These are phyloP conservation scores for Thunnus albacares DNA, from an alignment of 2,797 vertebrate genomes.

Conservation along the genomic window DNA sequence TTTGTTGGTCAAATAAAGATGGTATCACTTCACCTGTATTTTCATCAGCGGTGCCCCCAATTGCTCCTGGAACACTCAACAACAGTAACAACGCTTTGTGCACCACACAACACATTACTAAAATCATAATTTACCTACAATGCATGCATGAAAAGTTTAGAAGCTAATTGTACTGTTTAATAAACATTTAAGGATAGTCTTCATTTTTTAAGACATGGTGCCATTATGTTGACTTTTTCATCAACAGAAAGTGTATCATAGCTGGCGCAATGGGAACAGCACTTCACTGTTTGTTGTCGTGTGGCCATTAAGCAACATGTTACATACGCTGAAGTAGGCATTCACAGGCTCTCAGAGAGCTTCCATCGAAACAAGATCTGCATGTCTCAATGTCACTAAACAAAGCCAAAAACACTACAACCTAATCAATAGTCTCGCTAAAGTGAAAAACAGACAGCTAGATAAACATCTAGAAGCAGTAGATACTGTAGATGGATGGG, in stretches of 20 bases:
- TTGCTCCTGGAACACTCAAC: conserved; percentile 16
- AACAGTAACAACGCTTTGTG: conserved; percentile 27
- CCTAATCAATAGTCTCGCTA: conserved; percentile 23
- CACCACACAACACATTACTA: conserved; percentile 27
- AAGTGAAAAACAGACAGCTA: neutral
- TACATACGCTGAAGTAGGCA: conserved; percentile 23
- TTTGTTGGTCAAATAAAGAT: conserved; percentile 58
- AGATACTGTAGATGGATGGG: neutral
- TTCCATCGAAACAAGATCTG: conserved; percentile 37
- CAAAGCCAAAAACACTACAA: conserved; percentile 40
- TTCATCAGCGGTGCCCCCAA: conserved; percentile 19
- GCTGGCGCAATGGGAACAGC: conserved; percentile 3
- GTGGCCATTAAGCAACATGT: conserved; percentile 22
- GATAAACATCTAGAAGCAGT: neutral
- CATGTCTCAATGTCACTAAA: conserved; percentile 30
- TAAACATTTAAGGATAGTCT: neutral
- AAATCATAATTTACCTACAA: conserved; percentile 30
- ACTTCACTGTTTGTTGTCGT: conserved; percentile 12
- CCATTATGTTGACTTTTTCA: conserved; percentile 32
- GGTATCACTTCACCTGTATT: conserved; percentile 19
- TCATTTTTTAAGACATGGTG: conserved; percentile 22
- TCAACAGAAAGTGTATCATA: conserved; percentile 21
- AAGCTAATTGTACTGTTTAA: neutral
- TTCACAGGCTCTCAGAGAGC: conserved; percentile 4
- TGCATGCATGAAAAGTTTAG: conserved; percentile 20